Percentiles rank a stretch among this genome's conserved stretches.
These are phyloP conservation scores for Oryzaephilus surinamensis DNA, from an alignment of 1,140 invertebrate genomes.

Conservation along the genomic window DNA sequence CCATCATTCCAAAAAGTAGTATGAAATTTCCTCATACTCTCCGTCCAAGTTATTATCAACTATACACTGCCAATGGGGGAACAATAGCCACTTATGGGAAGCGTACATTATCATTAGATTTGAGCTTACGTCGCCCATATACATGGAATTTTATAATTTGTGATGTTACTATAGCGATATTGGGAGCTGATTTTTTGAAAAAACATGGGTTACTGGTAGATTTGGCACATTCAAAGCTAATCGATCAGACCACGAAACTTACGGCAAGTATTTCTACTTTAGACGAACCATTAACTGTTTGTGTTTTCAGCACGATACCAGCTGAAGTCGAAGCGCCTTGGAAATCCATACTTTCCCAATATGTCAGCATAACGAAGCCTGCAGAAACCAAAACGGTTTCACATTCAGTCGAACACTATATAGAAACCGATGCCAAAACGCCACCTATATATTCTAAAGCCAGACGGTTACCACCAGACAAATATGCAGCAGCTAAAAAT, in stretches of 20 bases:
- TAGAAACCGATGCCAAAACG: slow-evolving; percentile 27
- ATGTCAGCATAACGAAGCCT: no score
- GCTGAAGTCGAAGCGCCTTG: no score
- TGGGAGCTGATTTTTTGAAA: slow-evolving; percentile 34
- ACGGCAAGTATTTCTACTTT: no score
- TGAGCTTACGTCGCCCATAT: slow-evolving; percentile 20
- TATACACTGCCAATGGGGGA: neutral
- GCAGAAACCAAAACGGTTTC: neutral
- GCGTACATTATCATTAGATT: neutral
- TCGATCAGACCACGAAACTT: slow-evolving; percentile 23
- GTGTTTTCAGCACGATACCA: no score
- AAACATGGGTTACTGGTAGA: slow-evolving; percentile 31
- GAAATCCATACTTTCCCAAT: no score
- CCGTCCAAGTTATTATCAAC: neutral
- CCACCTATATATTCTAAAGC: slow-evolving; percentile 31
- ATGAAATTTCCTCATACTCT: no score
- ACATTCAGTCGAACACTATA: slow-evolving; percentile 18
- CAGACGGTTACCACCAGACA: slow-evolving; percentile 30
- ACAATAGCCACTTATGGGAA: neutral
- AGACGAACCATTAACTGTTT: no score
- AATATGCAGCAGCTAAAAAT: slow-evolving; percentile 25
- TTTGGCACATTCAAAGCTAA: slow-evolving; percentile 19
- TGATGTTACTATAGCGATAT: slow-evolving; percentile 30
- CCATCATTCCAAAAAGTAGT: no score
- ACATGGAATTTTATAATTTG: slow-evolving; percentile 34